phyloP scores from a whole-genome alignment of 2,888 invertebrate genomes.

The Erebia aethiops region DNA sequence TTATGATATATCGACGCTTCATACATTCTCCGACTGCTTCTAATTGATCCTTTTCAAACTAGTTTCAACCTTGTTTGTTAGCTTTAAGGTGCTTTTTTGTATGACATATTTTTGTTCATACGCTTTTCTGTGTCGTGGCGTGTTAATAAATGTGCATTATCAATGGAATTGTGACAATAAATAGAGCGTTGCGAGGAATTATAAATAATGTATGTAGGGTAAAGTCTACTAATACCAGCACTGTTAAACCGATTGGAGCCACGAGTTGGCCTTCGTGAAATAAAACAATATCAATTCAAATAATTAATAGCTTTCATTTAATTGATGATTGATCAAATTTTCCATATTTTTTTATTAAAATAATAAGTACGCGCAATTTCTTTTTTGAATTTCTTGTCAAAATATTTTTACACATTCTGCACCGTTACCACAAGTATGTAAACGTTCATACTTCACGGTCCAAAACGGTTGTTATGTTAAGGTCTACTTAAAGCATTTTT shows the following conservation, averaged over 20 bases:
- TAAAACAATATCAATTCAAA: too few species aligned
- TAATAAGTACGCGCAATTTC: too few species aligned
- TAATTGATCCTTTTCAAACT: neutral
- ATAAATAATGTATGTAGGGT: too few species aligned
- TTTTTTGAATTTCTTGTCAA: neutral
- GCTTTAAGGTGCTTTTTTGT: neutral
- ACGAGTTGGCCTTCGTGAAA: too few species aligned
- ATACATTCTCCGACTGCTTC: slow-evolving; percentile 1
- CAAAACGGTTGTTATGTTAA: neutral
- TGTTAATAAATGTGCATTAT: slow-evolving; percentile 56
- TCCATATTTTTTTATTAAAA: too few species aligned
- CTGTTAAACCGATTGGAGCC: too few species aligned
- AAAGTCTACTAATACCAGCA: too few species aligned
- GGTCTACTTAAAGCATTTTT: neutral
- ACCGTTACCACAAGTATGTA: neutral
- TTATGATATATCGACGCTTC: slow-evolving; percentile 26
- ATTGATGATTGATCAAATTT: too few species aligned
- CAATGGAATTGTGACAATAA: slow-evolving; percentile 59
- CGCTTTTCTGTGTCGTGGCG: neutral
- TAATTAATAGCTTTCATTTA: too few species aligned
- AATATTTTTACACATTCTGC: neutral
- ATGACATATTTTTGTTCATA: too few species aligned
- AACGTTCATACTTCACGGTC: neutral
- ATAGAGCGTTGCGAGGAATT: slow-evolving; percentile 35
- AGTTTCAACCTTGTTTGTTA: neutral